Base-by-base conservation (phyloP, 2,113 vertebrate genomes). In the Chloropsis hardwickii region DNA sequence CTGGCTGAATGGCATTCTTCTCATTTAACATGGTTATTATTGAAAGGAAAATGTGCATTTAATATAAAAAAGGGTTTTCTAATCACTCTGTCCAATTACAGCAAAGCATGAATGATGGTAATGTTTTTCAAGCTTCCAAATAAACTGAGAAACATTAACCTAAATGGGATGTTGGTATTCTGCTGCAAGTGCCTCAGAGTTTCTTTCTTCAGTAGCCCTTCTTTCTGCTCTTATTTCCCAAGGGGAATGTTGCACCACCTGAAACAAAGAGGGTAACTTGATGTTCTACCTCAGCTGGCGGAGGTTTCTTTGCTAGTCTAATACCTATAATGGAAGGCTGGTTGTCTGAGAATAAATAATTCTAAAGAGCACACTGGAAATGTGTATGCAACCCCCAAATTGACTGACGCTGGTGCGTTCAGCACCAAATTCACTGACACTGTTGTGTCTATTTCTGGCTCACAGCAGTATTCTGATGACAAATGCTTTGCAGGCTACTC, bases 61-160 rank as follows among this genome's bases (percentile, higher is more conserved):
- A 96, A 94, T 92, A 88, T 33, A 81, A 93, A 37, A 93, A 97
- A 96, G 71, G 71, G 85, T 88, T 76, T 70, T 85, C 62, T 91
- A 94, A 95, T 95, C 66, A 50, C 58, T 94, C 78, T 88, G 42
- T 83, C 71, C 85, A 93, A 77, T 96, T 96, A 90, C 60, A 88
- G 67, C 24, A 83, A 89, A 88, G 35, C 67, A 77, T 71, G 81
- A 96, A 86, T 90, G 82, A 87, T 77, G 39, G 23, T 62, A 83
- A 90, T 2, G 0, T 62, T 64, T 86, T 94, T 88, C 3, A 5
- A 86, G 51, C 87, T 92, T 92, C 70, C 79, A 82, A 82, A 87
- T 86, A 88, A 69, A 86, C 60, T 0, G 6, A 78, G 29, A 31
- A 81, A 22, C 14, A 81, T 93, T 80, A 70, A 83, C 23, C 74